Percentiles rank a stretch among this genome's conserved stretches.
These are phyloP conservation scores for Actinostola sp. DNA, from an alignment of 92 coral and sea anemone genomes.

Conservation along the genomic window DNA sequence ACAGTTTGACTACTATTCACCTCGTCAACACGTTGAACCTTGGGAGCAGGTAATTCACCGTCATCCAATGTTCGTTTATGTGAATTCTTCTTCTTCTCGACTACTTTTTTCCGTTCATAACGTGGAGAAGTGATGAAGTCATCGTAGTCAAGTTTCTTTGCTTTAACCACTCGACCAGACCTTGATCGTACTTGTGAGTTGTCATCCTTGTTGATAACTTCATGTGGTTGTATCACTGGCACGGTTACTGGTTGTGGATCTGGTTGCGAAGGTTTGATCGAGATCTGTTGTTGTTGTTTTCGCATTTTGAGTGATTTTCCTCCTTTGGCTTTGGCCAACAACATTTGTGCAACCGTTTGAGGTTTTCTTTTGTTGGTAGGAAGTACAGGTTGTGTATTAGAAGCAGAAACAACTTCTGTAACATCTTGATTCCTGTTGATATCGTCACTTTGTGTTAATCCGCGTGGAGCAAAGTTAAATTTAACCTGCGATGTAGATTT, in stretches of 20 bases:
- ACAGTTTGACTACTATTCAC: neutral
- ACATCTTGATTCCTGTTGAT: constrained; percentile 5
- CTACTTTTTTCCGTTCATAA: constrained; percentile 30
- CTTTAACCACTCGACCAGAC: constrained; percentile 97
- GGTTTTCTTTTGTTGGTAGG: constrained; percentile 55
- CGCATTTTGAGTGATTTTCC: constrained; percentile 74
- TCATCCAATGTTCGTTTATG: constrained; percentile 70
- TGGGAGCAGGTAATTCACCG: constrained; percentile 62
- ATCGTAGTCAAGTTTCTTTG: constrained; percentile 91
- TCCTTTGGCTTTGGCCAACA: constrained; percentile 92
- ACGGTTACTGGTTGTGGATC: neutral
- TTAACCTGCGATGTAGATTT: constrained; percentile 69
- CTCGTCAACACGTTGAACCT: constrained; percentile 44
- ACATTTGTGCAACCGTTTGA: constrained; percentile 78
- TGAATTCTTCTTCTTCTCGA: constrained; percentile 11
- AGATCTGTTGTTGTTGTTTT: constrained; percentile 49
- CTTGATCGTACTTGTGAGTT: constrained; percentile 78
- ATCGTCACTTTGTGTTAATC: constrained; percentile 47
- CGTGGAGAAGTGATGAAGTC: constrained; percentile 79
- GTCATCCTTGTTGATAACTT: constrained; percentile 30
- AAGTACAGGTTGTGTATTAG: constrained; percentile 9
- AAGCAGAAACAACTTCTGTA: neutral
- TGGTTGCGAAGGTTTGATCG: constrained; percentile 22
- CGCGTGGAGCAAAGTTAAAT: constrained; percentile 75
- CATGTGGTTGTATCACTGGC: neutral